Percentiles rank a stretch among this genome's conserved stretches.
phyloP scores from a whole-genome alignment of 2,797 vertebrate species.

The Gambelia wislizenii region DNA sequence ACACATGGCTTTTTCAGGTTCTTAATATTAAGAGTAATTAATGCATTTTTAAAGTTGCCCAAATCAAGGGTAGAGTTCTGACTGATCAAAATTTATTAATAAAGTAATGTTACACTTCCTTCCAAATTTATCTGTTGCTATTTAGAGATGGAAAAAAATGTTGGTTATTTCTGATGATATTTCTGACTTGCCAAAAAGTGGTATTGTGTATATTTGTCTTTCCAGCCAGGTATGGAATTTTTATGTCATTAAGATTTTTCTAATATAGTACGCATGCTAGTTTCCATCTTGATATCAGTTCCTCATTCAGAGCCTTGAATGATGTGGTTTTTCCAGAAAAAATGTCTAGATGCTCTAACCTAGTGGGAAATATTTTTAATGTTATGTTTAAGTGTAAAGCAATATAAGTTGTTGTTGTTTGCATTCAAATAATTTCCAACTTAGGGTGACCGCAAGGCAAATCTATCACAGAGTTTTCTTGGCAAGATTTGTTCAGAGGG shows the following conservation, averaged over 20 bases:
- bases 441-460: too few species aligned
- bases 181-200: not conserved
- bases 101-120: not conserved
- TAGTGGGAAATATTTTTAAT: not conserved
- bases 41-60: too few species aligned
- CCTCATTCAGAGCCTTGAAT: not conserved
- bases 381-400: too few species aligned
- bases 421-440: too few species aligned
- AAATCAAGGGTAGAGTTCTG: not conserved
- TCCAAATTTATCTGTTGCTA: not conserved
- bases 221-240: not conserved
- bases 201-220: not conserved
- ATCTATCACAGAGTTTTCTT: too few species aligned
- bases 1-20: not conserved
- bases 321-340: not conserved
- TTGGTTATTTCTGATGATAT: not conserved
- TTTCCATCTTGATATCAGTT: not conserved
- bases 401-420: too few species aligned
- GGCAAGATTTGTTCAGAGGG: too few species aligned
- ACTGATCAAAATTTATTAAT: not conserved
- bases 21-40: not conserved
- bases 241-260: not conserved
- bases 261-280: not conserved
- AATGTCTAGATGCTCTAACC: not conserved
- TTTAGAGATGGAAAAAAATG: not conserved